Percentiles rank a stretch among this genome's conserved stretches.
These are phyloP conservation scores for Donacobius atricapilla DNA, from an alignment of 2,113 vertebrate genomes.

Conservation along the genomic window DNA sequence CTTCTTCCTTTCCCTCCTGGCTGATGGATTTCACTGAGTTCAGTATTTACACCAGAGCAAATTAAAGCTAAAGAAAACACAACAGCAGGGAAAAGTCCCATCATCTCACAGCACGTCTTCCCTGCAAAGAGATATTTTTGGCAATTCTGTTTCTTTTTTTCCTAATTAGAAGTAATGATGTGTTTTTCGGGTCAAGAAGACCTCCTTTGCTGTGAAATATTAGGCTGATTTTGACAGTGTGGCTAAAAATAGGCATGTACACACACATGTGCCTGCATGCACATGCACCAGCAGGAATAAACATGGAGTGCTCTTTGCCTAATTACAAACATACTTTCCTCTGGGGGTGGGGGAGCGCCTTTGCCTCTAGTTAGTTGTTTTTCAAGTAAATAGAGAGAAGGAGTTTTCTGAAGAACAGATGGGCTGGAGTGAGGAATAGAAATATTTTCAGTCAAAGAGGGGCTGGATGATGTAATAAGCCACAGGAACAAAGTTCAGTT, in stretches of 20 bases:
- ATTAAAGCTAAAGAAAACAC: slow-evolving; percentile 16
- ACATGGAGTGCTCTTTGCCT: not conserved
- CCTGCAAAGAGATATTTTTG: slow-evolving; percentile 15
- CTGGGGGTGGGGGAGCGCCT: not conserved
- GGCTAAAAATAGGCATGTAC: slow-evolving; percentile 19
- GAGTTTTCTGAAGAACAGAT: slow-evolving; percentile 60
- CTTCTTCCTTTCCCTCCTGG: not conserved
- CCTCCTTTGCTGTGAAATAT: slow-evolving; percentile 41
- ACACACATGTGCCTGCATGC: not conserved
- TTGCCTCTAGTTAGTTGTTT: slow-evolving; percentile 40
- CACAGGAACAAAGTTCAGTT: slow-evolving; percentile 64
- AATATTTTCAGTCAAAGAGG: slow-evolving; percentile 62
- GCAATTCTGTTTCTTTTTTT: slow-evolving; percentile 26
- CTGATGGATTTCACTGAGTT: not conserved
- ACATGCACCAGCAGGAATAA: not conserved
- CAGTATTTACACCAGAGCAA: not conserved
- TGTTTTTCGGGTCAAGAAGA: slow-evolving; percentile 4
- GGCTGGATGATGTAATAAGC: slow-evolving; percentile 54
- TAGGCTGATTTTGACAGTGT: not conserved
- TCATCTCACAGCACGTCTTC: not conserved
- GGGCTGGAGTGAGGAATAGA: slow-evolving; percentile 58
- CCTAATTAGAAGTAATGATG: slow-evolving; percentile 56
- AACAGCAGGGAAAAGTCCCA: not conserved
- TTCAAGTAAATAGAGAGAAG: slow-evolving; percentile 43
- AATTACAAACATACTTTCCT: slow-evolving; percentile 32